phyloP scores from a whole-genome alignment of 2,113 vertebrate species.

The Tetrax tetrax region DNA sequence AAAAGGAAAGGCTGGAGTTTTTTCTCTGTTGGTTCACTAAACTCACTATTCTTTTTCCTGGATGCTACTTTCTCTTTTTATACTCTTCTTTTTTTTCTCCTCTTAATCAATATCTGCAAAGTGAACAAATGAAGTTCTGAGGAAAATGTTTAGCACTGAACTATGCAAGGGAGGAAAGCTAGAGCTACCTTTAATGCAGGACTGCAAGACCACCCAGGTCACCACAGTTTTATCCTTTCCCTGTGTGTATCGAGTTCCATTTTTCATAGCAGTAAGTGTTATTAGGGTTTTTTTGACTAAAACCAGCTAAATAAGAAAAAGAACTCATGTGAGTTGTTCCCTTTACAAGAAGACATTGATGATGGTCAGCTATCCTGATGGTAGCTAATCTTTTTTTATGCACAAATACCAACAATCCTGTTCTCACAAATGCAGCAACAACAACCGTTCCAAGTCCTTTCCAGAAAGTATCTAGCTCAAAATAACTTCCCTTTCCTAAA shows the following conservation, averaged over 20 bases:
- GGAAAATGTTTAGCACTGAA: not conserved
- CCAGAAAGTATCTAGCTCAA: not conserved
- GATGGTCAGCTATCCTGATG: not conserved
- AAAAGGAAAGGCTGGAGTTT: not conserved
- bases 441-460: not conserved
- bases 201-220: not conserved
- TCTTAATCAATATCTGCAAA: not conserved
- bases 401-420: not conserved
- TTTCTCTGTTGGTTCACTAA: not conserved
- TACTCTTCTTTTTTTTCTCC: rapidly evolving
- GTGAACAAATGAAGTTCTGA: not conserved
- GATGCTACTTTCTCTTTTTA: not conserved
- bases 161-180: not conserved
- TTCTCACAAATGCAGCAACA: not conserved
- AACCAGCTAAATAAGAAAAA: not conserved
- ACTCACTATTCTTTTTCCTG: not conserved
- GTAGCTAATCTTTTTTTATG: not conserved
- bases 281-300: not conserved
- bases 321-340: not conserved
- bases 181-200: not conserved
- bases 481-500: not conserved
- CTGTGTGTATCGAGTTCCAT: not conserved
- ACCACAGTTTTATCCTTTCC: not conserved
- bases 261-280: not conserved
- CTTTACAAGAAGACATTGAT: not conserved